Evolutionary conservation across 2,113 vertebrate species (phyloP), one percentile per base, ranked within the genome.

Genomic region (Jaculus jaculus): DNA sequence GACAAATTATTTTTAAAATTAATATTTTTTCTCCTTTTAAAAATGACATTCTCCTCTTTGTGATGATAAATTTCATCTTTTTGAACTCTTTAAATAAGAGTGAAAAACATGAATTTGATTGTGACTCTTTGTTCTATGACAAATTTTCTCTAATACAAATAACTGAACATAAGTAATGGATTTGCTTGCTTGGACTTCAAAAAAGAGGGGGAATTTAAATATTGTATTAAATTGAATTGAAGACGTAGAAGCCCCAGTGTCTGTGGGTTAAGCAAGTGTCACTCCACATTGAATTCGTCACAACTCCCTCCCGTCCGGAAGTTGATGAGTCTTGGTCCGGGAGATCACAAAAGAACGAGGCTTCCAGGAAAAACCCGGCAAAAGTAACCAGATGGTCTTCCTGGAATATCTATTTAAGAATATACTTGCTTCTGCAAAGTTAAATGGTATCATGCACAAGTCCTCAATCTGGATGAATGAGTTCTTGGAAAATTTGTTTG

Each of bases 1-100:
- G 28, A 93, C 73, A 37, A 80, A 89, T 91, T 60, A 78, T n/a
- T 71, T 69, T 92, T 89, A 84, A 78, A 94, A 93, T 93, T 77
- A 91, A 24, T 89, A 77, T 89, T 93, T 96, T 54, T 85, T 54
- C 66, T n/a, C 30, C n/a, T 63, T 18, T 47, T 80, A 32, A 54
- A 42, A 86, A 58, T 68, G 39, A 15, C 47, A 47, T 47, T 90
- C 68, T 96, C 68, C 39, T 90, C 79, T 86, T 90, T 8, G 18
- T 39, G 89, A 72, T 51, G 87, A 68, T 86, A 77, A 78, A 39
- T 80, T 94, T 94, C 77, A 66, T 93, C 11, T 89, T 92, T 91
- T 88, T 93, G 65, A 92, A 77, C 81, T 18, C 28, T 89, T 79
- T 71, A 83, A 93, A 15, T 30, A 42, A 77, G 54, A 58, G 42